phyloP scores from a whole-genome alignment of 2,113 vertebrate genomes.

The Crotalus horridus region DNA sequence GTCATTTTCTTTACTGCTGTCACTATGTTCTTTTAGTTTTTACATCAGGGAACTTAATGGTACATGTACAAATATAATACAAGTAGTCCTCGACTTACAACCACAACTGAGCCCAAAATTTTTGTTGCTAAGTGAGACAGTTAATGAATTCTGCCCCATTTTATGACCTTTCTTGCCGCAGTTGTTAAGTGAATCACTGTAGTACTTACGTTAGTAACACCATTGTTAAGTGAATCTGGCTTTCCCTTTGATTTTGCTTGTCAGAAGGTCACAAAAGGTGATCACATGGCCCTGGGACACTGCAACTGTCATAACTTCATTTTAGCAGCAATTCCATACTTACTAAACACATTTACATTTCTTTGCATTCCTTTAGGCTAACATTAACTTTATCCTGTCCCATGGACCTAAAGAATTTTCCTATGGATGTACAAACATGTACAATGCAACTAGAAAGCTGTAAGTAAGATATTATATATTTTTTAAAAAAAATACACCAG shows the following conservation, averaged over 20 bases:
- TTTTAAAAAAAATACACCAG: not conserved
- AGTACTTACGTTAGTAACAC: too few relatives aligned
- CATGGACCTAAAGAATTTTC: slow-evolving; percentile 99
- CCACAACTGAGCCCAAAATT: not conserved
- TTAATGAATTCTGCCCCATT: not conserved
- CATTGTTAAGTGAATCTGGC: too few relatives aligned
- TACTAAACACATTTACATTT: slow-evolving; percentile 24
- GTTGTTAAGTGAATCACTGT: too few relatives aligned
- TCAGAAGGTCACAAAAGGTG: too few relatives aligned
- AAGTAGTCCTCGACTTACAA: not conserved
- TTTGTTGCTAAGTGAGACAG: not conserved
- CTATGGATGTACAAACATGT: slow-evolving; percentile 98
- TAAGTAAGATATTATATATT: slow-evolving; percentile 63
- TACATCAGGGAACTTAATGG: not conserved
- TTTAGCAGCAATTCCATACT: not conserved
- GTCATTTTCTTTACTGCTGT: not conserved
- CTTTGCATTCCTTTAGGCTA: slow-evolving; percentile 70
- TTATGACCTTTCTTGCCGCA: too few relatives aligned
- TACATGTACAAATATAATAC: not conserved
- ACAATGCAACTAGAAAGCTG: slow-evolving; percentile 98
- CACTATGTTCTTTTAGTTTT: not conserved
- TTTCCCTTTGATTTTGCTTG: too few relatives aligned
- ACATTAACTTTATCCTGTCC: slow-evolving; percentile 97
- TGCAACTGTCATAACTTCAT: not conserved
- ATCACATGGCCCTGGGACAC: too few relatives aligned